Evolutionary conservation across 2,888 invertebrate species (phyloP).

Genomic region (Cryptops parisi): DNA sequence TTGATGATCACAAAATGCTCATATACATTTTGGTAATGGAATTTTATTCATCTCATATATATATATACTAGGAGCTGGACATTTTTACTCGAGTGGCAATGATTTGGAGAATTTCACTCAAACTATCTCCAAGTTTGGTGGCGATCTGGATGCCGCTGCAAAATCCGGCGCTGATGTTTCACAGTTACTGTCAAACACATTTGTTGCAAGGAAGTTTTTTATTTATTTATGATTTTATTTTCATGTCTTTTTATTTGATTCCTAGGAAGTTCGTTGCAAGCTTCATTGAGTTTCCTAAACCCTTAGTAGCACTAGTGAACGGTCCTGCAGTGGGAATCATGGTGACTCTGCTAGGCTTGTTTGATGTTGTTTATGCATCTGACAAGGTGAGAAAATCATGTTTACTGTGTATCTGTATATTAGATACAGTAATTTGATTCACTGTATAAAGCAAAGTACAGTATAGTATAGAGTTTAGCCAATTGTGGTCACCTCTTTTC

Average conservation of each 20-base stretch:
- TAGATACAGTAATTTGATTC: no score
- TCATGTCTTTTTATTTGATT: background rate
- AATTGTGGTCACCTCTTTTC: no score
- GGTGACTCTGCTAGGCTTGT: slow-evolving; percentile 66
- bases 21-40: no score
- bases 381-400: slow-evolving; percentile 62
- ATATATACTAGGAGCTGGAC: slow-evolving; percentile 50
- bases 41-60: no score
- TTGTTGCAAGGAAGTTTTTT: background rate
- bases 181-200: background rate
- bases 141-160: background rate
- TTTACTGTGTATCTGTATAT: no score
- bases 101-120: slow-evolving; percentile 43
- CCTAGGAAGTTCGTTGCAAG: slow-evolving; percentile 50
- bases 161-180: background rate
- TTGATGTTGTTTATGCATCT: slow-evolving; percentile 77
- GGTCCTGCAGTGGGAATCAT: slow-evolving; percentile 89
- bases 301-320: slow-evolving; percentile 74
- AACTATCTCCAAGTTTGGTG: slow-evolving; percentile 2
- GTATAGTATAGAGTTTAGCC: no score
- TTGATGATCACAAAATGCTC: no score
- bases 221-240: slow-evolving; percentile 1
- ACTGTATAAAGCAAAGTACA: no score
- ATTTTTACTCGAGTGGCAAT: slow-evolving; percentile 74
- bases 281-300: slow-evolving; percentile 74